Base-by-base conservation (phyloP, 2,888 invertebrate species). In the Aphodius sticticus region DNA sequence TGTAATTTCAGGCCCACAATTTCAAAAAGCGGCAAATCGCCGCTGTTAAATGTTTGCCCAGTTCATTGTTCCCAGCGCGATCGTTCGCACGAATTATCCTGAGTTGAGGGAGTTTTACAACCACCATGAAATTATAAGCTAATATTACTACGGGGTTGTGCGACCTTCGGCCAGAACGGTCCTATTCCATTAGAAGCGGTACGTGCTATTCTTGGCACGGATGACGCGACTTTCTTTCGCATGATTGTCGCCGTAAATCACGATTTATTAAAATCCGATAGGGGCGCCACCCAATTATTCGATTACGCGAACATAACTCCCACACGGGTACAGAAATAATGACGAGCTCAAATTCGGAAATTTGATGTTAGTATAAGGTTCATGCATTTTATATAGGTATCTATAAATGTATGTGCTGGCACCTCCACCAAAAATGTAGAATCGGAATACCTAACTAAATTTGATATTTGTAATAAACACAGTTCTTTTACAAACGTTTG, bases 71-170 rank as follows among this genome's bases (percentile, higher is more conserved):
- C 69, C 75, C 36, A 36, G 72, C 76, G 72, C 15, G 16, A 69
- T 36, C 38, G 77, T 80, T 79, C 78, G 79, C 77, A 76, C 80
- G 81, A 81, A 81, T 82, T 82, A 82, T 82, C 76, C 78, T 77
- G 53, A 53, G 53, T 5, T 53, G 53, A 5, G 53, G 9, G 77
- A 79, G 77, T 78, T 81, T 77, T 77, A 80, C 77, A 79, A 76
- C 76, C 78, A 77, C 77, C 76, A 75, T 77, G 81, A 81, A 81
- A 80, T 81, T 80, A 81, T 80, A 82, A 81, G 79, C 78, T 81
- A 81, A 81, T 80, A 80, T 81, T 79, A 80, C 78, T 15, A 69
- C 74, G 77, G 81, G 53, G 53, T 12, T 7, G 80, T 69, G 74
- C 53, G 78, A 79, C 79, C 74, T 77, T 79, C 76, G 69, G 37